phyloP scores from a whole-genome alignment of 2,888 invertebrate genomes.

The Zygaena filipendulae region DNA sequence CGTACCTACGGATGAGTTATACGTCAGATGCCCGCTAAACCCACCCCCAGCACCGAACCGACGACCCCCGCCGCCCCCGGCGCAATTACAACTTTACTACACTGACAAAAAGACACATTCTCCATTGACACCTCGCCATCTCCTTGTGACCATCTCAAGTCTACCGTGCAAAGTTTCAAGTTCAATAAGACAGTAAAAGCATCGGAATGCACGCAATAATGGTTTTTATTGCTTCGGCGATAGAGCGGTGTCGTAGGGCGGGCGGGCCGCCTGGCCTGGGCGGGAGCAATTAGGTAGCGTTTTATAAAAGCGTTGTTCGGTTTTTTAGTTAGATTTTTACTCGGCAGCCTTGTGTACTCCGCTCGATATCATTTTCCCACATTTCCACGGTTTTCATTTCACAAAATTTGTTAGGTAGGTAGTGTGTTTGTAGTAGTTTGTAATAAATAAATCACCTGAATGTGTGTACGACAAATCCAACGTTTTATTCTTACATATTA shows the following conservation, averaged over 20 bases:
- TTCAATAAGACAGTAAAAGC: conserved; percentile 54
- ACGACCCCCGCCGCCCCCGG: conserved; percentile 31
- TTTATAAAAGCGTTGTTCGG: too few species aligned
- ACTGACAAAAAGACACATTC: conserved; percentile 32
- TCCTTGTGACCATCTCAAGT: conserved; percentile 56
- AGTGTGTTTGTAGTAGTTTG: too few species aligned
- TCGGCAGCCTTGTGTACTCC: too few species aligned
- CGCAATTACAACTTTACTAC: conserved; percentile 22
- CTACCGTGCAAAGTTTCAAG: conserved; percentile 38
- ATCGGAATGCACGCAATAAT: conserved; percentile 36
- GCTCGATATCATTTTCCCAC: too few species aligned
- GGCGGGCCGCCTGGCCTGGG: conserved; percentile 49
- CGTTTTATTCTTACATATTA: too few species aligned
- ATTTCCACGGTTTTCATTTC: too few species aligned
- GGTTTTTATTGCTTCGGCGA: conserved; percentile 30
- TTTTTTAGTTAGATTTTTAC: too few species aligned
- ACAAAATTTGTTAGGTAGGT: too few species aligned
- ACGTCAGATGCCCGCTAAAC: conserved; percentile 27
- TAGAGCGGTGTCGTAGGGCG: conserved; percentile 32
- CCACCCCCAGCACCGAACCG: conserved; percentile 31
- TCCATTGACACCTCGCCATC: conserved; percentile 29
- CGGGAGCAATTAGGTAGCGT: conserved; percentile 52
- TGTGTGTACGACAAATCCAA: too few species aligned
- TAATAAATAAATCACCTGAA: too few species aligned
- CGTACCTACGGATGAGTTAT: conserved; percentile 58